Evolutionary conservation across 2,888 invertebrate genomes (phyloP), one percentile per base, ranked within the genome.

Genomic region (Octodonta nipae): DNA sequence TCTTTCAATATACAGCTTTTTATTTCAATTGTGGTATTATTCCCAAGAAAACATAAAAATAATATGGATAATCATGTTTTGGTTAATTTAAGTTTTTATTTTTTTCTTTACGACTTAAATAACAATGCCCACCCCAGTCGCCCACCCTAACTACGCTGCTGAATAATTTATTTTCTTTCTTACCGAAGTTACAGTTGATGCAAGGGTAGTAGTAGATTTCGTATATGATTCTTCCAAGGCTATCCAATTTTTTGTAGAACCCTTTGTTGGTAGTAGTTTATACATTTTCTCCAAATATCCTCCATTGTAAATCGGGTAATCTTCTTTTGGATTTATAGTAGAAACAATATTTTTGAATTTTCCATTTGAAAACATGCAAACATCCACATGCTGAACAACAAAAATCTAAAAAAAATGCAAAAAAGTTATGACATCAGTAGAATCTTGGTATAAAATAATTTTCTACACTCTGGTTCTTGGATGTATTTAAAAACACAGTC

Each of bases 331-430:
- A 38, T 74, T 73, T 29, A 70, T 54, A 38, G 66, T 53, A 2
- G 85, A 87, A 1, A 89, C 87, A n/a, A 85, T 78, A 58, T 88
- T 89, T 64, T 89, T 88, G 66, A 89, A 89, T 63, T 88, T 88
- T 0, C 88, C 88, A 52, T 88, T 87, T 44, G 88, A 89, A 63
- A 91, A 87, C 82, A 92, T 88, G 61, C 88, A 88, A 1, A 92
- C 89, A 55, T 88, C 87, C 13, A 88, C 88, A 59, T 87, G 84
- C 55, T 89, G 88, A 2, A 88, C 80, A 34, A 86, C 75, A 52
- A 84, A 72, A 4, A 82, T 75, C 87, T 88, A 63, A 6, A 51
- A 52, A 41, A 41, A 33, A 43, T 24, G 17, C 15, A 26, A 20
- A 22, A 15, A 28, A 5, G n/a, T n/a, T n/a, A 26, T 10, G 7